Evolutionary conservation across 2,888 invertebrate genomes (phyloP).

Genomic region (Serripes groenlandicus): DNA sequence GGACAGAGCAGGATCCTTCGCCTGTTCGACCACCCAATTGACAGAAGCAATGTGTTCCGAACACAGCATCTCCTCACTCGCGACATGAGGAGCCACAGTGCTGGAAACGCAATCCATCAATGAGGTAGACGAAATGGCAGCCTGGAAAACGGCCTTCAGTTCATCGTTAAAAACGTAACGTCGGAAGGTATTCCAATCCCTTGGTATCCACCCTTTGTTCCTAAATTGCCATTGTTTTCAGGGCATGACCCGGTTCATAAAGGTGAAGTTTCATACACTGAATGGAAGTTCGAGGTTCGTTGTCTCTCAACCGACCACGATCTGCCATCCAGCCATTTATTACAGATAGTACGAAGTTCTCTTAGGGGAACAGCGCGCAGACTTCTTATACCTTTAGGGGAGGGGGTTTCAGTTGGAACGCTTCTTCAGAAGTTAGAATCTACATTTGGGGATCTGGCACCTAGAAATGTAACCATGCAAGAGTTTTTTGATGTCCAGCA

Average conservation of each 20-base stretch:
- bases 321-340: background rate
- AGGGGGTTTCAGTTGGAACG: constrained; percentile 19
- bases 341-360: constrained; percentile 30
- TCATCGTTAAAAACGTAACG: too few relatives aligned
- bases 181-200: too few relatives aligned
- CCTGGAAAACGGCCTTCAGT: too few relatives aligned
- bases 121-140: too few relatives aligned
- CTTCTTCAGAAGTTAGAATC: constrained; percentile 32
- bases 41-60: too few relatives aligned
- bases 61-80: too few relatives aligned
- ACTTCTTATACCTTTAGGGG: constrained; percentile 38
- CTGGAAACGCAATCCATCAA: too few relatives aligned
- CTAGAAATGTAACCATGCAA: constrained; percentile 46
- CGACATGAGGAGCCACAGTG: too few relatives aligned
- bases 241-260: constrained; percentile 43
- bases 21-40: too few relatives aligned
- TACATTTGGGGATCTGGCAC: constrained; percentile 33
- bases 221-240: constrained; percentile 40
- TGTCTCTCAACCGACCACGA: constrained; percentile 23
- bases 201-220: constrained; percentile 13
- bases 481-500: constrained; percentile 37
- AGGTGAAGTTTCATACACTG: constrained; percentile 33
- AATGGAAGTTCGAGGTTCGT: constrained; percentile 37
- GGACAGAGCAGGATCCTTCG: too few relatives aligned
- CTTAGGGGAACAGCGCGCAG: constrained; percentile 40